phyloP scores from a whole-genome alignment of 2,113 vertebrate species.

The Mormyrus lacerda region DNA sequence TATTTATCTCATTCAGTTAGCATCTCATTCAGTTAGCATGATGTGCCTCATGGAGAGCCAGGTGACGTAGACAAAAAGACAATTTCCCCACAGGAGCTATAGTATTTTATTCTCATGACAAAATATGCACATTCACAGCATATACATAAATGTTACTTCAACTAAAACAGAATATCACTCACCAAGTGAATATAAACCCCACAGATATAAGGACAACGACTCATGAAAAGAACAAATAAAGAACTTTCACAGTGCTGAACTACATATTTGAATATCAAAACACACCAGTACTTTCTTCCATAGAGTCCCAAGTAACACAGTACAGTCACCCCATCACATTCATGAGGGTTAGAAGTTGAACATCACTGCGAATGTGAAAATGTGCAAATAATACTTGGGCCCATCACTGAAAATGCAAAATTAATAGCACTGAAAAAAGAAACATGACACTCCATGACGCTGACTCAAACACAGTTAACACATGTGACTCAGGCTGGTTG shows the following conservation, averaged over 20 bases:
- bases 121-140: neutral
- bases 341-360: neutral
- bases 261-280: neutral
- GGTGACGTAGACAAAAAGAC: too few species aligned
- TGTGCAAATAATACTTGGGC: neutral
- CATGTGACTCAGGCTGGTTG: neutral
- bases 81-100: neutral
- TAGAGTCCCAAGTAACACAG: neutral
- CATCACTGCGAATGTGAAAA: neutral
- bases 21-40: too few species aligned
- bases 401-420: neutral
- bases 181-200: neutral
- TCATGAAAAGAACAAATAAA: neutral
- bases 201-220: neutral
- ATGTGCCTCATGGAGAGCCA: too few species aligned
- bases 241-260: neutral
- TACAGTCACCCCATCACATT: neutral
- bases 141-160: neutral
- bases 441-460: neutral
- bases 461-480: neutral
- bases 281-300: neutral
- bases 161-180: neutral
- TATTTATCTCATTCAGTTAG: too few species aligned
- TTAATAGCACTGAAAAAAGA: neutral
- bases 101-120: neutral